A percentile compares a stretch with the other conserved stretches of the same genome.
Evolutionary conservation across 2,113 vertebrate genomes (phyloP).

Genomic region (Syngnathus scovelli): DNA sequence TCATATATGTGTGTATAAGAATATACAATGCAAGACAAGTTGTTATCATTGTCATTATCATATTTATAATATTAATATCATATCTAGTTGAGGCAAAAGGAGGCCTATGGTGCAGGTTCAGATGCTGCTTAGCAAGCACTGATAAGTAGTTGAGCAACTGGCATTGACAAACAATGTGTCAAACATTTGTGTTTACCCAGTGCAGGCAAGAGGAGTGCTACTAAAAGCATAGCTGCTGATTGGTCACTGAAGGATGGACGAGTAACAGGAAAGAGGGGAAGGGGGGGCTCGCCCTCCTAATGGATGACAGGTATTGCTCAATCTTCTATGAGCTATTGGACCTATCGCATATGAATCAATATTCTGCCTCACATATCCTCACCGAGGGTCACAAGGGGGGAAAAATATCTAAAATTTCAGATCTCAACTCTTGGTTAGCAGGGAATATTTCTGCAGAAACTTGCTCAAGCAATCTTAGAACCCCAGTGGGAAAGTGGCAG

Average conservation of each 20-base stretch:
- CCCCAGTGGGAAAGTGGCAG: constrained; percentile 63
- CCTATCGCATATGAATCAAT: constrained; percentile 48
- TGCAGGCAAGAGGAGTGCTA: constrained; percentile 53
- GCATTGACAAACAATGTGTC: constrained; percentile 71
- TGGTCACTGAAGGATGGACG: constrained; percentile 66
- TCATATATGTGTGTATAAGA: too few species aligned
- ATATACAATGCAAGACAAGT: background rate
- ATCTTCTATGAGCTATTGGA: constrained; percentile 57
- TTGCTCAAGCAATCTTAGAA: constrained; percentile 54
- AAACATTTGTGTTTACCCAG: constrained; percentile 71
- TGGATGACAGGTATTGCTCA: constrained; percentile 64
- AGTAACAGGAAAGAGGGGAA: constrained; percentile 25
- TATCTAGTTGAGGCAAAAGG: constrained; percentile 40
- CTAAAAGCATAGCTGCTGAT: constrained; percentile 74
- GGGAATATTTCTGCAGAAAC: constrained; percentile 36
- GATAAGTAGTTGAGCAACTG: constrained; percentile 76
- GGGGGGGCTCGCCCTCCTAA: constrained; percentile 51
- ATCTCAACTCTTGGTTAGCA: background rate
- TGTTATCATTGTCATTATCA: constrained; percentile 12
- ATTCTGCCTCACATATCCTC: constrained; percentile 16
- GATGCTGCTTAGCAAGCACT: constrained; percentile 61
- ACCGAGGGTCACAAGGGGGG: background rate
- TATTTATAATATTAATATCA: too few species aligned
- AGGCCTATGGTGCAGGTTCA: constrained; percentile 46
- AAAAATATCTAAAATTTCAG: constrained; percentile 25